phyloP scores from a whole-genome alignment of 2,888 invertebrate species.

The Anodontia alba region DNA sequence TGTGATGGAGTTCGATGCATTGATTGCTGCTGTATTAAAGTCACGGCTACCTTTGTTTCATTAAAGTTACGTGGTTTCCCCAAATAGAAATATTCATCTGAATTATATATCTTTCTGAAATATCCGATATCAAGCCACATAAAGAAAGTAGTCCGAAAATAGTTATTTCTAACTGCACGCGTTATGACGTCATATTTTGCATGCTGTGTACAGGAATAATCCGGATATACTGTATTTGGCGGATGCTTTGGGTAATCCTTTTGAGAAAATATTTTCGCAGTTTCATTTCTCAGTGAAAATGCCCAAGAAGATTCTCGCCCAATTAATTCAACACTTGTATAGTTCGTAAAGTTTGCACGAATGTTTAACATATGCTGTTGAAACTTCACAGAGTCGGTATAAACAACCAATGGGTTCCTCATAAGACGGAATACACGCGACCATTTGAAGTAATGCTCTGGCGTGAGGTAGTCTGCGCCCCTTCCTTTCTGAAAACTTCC shows the following conservation, averaged over 20 bases:
- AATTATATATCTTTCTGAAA: constrained; percentile 46
- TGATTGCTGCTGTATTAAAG: background rate
- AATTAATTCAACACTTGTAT: constrained; percentile 52
- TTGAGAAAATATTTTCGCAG: constrained; percentile 49
- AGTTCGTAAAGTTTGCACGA: constrained; percentile 28
- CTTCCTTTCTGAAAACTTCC: constrained; percentile 62
- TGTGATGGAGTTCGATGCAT: background rate
- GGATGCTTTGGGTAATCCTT: constrained; percentile 65
- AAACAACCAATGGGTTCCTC: constrained; percentile 63
- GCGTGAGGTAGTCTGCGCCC: constrained; percentile 19
- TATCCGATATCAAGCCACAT: constrained; percentile 74
- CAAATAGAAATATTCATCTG: constrained; percentile 48
- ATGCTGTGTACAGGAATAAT: constrained; percentile 69
- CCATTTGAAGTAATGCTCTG: constrained; percentile 54
- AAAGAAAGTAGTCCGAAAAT: constrained; percentile 60
- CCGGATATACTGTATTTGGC: constrained; percentile 72
- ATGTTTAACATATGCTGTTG: constrained; percentile 33
- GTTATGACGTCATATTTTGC: constrained; percentile 67
- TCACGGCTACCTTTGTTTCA: constrained; percentile 39
- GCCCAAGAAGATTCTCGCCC: constrained; percentile 60
- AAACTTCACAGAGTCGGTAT: constrained; percentile 62
- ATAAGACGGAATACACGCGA: constrained; percentile 45
- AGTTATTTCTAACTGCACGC: constrained; percentile 46
- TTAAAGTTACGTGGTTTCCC: constrained; percentile 25
- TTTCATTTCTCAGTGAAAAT: constrained; percentile 52